Conservation (phyloP, 2,113 vertebrate species). For the Galbula dea region DNA sequence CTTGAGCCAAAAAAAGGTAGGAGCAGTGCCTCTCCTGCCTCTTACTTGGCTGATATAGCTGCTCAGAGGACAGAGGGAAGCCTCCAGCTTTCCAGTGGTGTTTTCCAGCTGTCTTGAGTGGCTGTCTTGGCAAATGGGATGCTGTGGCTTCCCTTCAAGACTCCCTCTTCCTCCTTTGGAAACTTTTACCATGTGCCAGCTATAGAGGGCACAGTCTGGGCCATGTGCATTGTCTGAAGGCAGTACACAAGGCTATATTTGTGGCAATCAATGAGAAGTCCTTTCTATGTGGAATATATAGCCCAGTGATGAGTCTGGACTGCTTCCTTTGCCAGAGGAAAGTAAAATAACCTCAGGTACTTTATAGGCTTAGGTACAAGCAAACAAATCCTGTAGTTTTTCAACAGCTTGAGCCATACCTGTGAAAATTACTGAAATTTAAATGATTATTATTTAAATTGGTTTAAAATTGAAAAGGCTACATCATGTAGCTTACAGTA, state of each 20-base stretch:
- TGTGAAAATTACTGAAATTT: no score
- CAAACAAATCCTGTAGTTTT: background rate
- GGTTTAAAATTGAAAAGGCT: background rate
- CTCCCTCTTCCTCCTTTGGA: background rate
- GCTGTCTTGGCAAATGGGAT: background rate
- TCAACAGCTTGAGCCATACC: background rate
- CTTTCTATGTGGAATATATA: background rate
- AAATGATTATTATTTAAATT: no score
- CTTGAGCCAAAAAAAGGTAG: background rate
- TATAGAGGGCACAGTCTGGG: background rate
- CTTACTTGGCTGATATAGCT: background rate
- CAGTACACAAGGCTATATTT: background rate
- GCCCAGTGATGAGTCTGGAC: background rate
- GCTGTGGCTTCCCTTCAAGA: background rate
- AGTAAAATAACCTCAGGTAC: background rate
- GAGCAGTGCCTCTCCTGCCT: background rate
- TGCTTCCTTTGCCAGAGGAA: background rate
- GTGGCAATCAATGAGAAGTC: background rate
- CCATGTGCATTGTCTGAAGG: background rate
- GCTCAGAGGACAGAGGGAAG: background rate
- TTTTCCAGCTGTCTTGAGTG: background rate
- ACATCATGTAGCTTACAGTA: background rate
- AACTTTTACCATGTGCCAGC: background rate
- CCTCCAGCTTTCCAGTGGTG: background rate
- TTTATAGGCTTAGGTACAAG: background rate